Evolutionary conservation across 2,797 vertebrate genomes (phyloP), one percentile per base, ranked within the genome.

Genomic region (Ctenochaetus hawaiiensis): DNA sequence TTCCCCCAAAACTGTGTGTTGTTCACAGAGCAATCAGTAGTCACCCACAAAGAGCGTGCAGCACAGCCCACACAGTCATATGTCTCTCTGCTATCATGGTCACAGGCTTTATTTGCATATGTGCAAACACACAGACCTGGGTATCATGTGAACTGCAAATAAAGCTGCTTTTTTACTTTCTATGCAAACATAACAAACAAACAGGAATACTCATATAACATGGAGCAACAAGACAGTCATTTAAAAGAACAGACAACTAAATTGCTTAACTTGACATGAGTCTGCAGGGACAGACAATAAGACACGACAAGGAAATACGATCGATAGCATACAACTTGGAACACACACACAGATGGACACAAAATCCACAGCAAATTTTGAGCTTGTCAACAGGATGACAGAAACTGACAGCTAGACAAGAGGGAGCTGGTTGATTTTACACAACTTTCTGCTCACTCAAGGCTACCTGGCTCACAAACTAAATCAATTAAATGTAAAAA

Each of bases 1-100:
- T 88, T 86, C 75, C 83, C 77, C 75, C 77, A 67, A 86, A 91
- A 87, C 78, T 65, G 53, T 23, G 22, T 62, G 57, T 78, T 83
- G 71, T 86, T 71, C 57, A 26, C 56, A 73, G 69, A 80, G 62
- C 78, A 75, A 80, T 85, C 78, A 34, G 30, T 34, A 65, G 74
- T 75, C 60, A 69, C 72, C 84, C 52, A 66, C 30, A 69, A 70
- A 78, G 44, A 81, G 61, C 43, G 26, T 58, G 43, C 26, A 67
- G 37, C 16, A 3, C 39, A 62, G 75, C 18, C 66, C 49, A 74
- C 52, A 49, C 43, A 54, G 17, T 20, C 54, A 61, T 78, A 45
- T 77, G 58, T 34, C 23, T 58, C 59, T 75, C 49, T 58, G 14
- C 54, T 39, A 14, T 52, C 67, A 73, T 64, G 30, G 53, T 68